Conservation (phyloP, 2,113 vertebrate genomes). For the Hucho hucho region DNA sequence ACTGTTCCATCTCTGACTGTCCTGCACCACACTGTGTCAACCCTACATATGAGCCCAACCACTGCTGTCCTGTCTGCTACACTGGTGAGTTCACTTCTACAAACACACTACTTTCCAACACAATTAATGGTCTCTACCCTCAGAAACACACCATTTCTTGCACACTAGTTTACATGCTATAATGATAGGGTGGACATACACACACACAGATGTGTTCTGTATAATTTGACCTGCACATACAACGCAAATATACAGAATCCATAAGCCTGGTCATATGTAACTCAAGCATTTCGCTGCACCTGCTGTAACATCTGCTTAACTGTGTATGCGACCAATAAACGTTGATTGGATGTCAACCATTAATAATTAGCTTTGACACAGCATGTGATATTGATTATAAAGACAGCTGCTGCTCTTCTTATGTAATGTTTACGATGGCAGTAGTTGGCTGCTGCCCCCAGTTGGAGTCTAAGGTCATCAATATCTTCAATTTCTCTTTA, state of each 20-base stretch:
- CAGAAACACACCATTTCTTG: constrained; percentile 3
- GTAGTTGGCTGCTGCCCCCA: not conserved
- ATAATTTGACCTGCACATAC: not conserved
- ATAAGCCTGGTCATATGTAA: not conserved
- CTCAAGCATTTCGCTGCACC: too few species aligned
- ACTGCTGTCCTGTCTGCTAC: constrained; percentile 79
- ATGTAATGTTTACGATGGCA: constrained; percentile 18
- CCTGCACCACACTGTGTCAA: constrained; percentile 76
- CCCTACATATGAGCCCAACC: constrained; percentile 73
- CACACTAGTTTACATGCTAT: not conserved
- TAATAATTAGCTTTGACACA: not conserved
- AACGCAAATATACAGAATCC: not conserved
- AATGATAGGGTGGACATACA: not conserved
- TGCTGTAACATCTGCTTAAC: too few species aligned
- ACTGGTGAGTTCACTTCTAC: constrained; percentile 55
- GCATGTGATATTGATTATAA: constrained; percentile 16
- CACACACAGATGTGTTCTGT: not conserved
- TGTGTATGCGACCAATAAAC: too few species aligned
- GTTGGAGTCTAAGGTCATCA: too few species aligned
- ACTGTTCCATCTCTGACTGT: constrained; percentile 75
- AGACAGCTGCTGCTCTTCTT: constrained; percentile 34
- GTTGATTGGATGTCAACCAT: not conserved
- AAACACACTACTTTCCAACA: not conserved
- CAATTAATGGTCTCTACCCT: not conserved
- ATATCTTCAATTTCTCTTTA: too few species aligned